Evolutionary conservation across 1,140 invertebrate genomes (phyloP), one percentile per base, ranked within the genome.

Genomic region (Micrasema longulum): DNA sequence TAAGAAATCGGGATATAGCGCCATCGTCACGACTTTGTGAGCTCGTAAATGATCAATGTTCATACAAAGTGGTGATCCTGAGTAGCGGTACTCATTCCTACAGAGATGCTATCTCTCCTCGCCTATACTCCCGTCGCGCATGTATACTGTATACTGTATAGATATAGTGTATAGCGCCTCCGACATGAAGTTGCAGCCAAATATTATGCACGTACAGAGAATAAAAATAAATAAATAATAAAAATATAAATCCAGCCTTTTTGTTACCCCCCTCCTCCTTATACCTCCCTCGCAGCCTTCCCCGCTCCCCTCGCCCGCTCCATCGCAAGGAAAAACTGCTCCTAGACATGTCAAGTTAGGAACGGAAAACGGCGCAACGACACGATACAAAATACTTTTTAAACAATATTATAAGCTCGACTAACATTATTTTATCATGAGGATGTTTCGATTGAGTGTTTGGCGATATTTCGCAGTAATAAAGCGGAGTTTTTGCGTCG

Each of bases 221-320:
- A 74, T 80, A 82, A 81, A 83, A 83, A 84, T 82, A 84, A 84
- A 82, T 83, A 81, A 83, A 84, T 82, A 84, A 83, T 80, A 76
- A 83, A 83, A 82, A 74, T 64, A 83, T 82, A 85, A 84, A 84
- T 84, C 81, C 81, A 80, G 79, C 81, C 80, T 85, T 85, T 84
- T 84, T 85, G 82, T 85, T 82, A 82, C 79, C 79, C 77, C 77
- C 80, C 79, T 79, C 57, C 16, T 77, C 80, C 76, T 78, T 82
- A 78, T 80, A 7, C 50, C 80, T 75, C 78, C 81, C 80, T 80
- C n/a, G 4, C 76, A 80, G 76, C 78, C 82, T 78, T 80, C 76
- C 78, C 82, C 80, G 80, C 57, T 6, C 77, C 80, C 77, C 78
- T 82, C 80, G 77, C 77, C 80, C 79, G 80, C 78, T 78, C 80